Conservation (phyloP, 1,140 invertebrate species). For the Polypedilum vanderplanki region DNA sequence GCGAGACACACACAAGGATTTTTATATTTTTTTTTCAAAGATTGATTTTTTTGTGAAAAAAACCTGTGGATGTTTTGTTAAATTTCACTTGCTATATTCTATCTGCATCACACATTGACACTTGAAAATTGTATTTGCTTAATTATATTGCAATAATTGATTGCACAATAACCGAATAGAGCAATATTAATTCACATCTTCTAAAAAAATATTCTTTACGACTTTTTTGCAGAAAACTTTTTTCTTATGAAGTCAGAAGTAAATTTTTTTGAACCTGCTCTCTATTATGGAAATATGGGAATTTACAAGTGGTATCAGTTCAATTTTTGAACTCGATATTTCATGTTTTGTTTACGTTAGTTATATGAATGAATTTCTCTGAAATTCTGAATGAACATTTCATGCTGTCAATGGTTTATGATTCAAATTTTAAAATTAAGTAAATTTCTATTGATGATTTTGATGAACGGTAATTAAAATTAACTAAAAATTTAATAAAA, state of each 20-base stretch:
- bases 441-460: too few species aligned
- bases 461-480: too few species aligned
- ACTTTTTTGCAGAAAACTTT: constrained; percentile 10
- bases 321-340: too few species aligned
- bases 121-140: not conserved
- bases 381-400: too few species aligned
- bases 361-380: too few species aligned
- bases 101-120: not conserved
- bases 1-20: not conserved
- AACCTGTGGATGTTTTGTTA: constrained; percentile 20
- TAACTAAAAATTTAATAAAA: too few species aligned
- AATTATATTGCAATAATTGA: constrained; percentile 26
- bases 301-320: too few species aligned
- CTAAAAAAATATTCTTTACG: constrained; percentile 8
- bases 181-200: constrained; percentile 9
- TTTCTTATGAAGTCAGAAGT: not conserved
- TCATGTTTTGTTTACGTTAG: too few species aligned
- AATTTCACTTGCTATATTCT: not conserved
- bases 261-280: too few species aligned
- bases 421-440: too few species aligned
- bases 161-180: constrained; percentile 8
- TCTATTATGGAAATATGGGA: too few species aligned
- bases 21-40: constrained; percentile 11
- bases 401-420: too few species aligned
- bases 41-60: constrained; percentile 23